phyloP scores from a whole-genome alignment of 2,797 vertebrate species.

The Coluber constrictor region DNA sequence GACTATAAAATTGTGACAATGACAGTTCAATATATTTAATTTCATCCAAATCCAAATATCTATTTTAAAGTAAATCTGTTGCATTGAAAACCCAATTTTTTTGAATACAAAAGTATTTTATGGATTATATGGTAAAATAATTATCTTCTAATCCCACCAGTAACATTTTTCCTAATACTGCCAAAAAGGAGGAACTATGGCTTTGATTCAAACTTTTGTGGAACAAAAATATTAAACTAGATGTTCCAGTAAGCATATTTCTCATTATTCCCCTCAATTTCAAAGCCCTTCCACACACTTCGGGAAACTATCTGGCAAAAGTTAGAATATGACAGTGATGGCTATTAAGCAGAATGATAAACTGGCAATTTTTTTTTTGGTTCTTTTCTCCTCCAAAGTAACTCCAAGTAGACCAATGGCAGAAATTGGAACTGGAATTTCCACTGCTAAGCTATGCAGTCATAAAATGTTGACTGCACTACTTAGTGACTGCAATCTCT shows the following conservation, averaged over 20 bases:
- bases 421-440: background rate
- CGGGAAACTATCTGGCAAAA: background rate
- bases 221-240: background rate
- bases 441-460: background rate
- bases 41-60: background rate
- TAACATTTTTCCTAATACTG: background rate
- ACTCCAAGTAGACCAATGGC: background rate
- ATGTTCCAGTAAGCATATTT: background rate
- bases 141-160: background rate
- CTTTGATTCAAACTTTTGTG: background rate
- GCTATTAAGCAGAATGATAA: background rate
- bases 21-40: background rate
- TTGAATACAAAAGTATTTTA: background rate
- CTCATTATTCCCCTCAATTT: background rate
- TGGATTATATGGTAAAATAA: constrained; percentile 19
- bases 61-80: background rate
- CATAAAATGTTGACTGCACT: background rate
- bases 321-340: background rate
- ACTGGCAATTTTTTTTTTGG: background rate
- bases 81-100: background rate
- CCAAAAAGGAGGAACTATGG: constrained; percentile 1
- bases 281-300: background rate
- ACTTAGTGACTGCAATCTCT: background rate
- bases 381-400: background rate
- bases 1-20: background rate